These are phyloP conservation scores for Oriolus oriolus DNA, from an alignment of 2,113 vertebrate genomes.

Conservation along the genomic window DNA sequence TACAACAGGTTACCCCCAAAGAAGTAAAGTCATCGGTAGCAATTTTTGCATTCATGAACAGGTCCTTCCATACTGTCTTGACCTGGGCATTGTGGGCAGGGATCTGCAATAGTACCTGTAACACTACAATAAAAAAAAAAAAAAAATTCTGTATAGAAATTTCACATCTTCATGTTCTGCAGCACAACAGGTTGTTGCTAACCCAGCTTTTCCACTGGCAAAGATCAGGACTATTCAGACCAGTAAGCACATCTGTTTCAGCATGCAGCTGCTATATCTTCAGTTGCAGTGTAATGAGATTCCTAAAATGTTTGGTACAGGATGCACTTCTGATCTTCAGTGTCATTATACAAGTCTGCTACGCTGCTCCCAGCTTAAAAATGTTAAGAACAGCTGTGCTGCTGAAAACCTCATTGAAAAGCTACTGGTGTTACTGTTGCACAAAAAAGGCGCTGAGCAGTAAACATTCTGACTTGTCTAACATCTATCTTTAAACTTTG, in stretches of 20 bases:
- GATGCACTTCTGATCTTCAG: conserved; percentile 55
- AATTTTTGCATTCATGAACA: not conserved
- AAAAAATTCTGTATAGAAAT: not conserved
- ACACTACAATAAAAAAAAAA: not conserved
- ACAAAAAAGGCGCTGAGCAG: not conserved
- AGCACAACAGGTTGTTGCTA: not conserved
- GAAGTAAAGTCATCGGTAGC: not conserved
- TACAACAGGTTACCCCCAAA: not conserved
- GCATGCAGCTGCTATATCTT: conserved; percentile 61
- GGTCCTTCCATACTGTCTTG: not conserved
- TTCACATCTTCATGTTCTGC: not conserved
- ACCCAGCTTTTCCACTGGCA: conserved; percentile 32
- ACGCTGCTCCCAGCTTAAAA: conserved; percentile 3
- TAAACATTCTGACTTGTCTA: not conserved
- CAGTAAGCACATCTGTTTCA: conserved; percentile 63
- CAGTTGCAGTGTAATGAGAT: conserved; percentile 58
- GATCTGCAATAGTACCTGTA: not conserved
- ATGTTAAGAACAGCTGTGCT: conserved; percentile 21
- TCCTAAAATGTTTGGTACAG: conserved; percentile 63
- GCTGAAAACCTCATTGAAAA: not conserved
- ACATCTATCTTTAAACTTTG: not conserved
- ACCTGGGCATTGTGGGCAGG: not conserved
- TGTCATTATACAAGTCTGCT: conserved; percentile 33
- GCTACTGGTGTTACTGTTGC: not conserved
- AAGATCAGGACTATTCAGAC: conserved; percentile 47